Percentiles rank a stretch among this genome's conserved stretches.
Evolutionary conservation across 2,113 vertebrate genomes (phyloP).

Genomic region (Melospiza georgiana): DNA sequence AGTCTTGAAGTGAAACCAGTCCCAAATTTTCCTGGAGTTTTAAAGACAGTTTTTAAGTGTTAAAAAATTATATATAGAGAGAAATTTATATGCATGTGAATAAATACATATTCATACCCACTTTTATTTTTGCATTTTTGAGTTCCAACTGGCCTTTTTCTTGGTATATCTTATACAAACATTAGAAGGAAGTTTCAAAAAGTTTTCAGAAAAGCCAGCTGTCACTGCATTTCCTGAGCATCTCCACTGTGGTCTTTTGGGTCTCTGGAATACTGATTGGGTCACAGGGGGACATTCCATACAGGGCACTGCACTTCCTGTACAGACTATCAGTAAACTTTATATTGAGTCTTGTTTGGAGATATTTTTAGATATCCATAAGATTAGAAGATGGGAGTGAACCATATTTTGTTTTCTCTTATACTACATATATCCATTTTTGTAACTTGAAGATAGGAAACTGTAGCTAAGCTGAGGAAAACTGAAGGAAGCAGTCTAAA

Average conservation of each 20-base stretch:
- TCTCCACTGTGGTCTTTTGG: neutral
- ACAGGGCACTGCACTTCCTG: neutral
- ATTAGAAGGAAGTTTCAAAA: neutral
- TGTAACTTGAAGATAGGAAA: neutral
- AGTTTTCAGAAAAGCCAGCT: neutral
- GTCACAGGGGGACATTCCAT: neutral
- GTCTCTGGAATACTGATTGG: neutral
- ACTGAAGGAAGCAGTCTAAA: neutral
- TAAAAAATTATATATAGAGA: slow-evolving; percentile 1
- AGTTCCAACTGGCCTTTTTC: slow-evolving; percentile 9
- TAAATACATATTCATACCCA: neutral
- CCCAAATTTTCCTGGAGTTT: neutral
- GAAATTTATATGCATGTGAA: neutral
- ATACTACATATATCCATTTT: neutral
- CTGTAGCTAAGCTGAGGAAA: neutral
- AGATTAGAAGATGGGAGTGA: neutral
- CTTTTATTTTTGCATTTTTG: slow-evolving; percentile 1
- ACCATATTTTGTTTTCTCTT: neutral
- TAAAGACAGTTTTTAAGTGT: neutral
- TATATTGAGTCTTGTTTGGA: neutral
- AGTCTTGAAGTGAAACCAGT: neutral
- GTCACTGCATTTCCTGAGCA: neutral
- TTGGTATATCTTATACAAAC: neutral
- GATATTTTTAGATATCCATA: neutral
- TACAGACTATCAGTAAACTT: neutral